phyloP scores from a whole-genome alignment of 2,888 invertebrate genomes.

The Eristalis arbustorum region DNA sequence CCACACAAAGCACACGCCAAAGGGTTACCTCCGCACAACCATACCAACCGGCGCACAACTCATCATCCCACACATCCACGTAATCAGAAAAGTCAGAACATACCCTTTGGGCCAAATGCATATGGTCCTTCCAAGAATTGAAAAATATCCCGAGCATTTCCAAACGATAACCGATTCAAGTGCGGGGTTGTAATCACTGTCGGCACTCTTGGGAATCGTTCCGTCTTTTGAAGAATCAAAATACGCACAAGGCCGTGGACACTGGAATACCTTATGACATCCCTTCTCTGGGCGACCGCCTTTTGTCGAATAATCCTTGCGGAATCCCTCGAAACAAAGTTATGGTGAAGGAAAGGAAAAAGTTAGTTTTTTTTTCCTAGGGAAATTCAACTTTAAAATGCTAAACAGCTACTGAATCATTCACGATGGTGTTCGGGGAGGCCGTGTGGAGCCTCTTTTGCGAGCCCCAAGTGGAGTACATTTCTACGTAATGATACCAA shows the following conservation, averaged over 20 bases:
- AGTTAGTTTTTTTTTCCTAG: neutral
- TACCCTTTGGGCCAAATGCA: slow-evolving; percentile 11
- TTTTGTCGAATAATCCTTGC: slow-evolving; percentile 10
- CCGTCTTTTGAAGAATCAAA: neutral
- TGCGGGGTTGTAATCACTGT: slow-evolving; percentile 39
- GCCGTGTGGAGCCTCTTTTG: neutral
- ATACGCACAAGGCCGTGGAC: too few species aligned
- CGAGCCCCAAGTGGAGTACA: neutral
- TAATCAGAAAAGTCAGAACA: slow-evolving; percentile 17
- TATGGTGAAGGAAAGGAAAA: slow-evolving; percentile 6
- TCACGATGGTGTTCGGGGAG: slow-evolving; percentile 19
- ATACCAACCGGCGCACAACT: too few species aligned
- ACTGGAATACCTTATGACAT: neutral
- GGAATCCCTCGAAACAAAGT: slow-evolving; percentile 35
- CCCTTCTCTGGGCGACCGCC: neutral
- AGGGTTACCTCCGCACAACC: too few species aligned
- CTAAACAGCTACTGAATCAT: slow-evolving; percentile 41
- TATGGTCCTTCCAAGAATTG: neutral
- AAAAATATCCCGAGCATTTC: slow-evolving; percentile 9
- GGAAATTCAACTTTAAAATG: slow-evolving; percentile 21
- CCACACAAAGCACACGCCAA: too few species aligned
- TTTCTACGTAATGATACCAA: neutral
- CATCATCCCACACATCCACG: neutral
- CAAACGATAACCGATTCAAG: slow-evolving; percentile 10
- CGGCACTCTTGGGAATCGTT: slow-evolving; percentile 28